Evolutionary conservation across 2,113 vertebrate species (phyloP), one percentile per base, ranked within the genome.

Genomic region (Myodes glareolus): DNA sequence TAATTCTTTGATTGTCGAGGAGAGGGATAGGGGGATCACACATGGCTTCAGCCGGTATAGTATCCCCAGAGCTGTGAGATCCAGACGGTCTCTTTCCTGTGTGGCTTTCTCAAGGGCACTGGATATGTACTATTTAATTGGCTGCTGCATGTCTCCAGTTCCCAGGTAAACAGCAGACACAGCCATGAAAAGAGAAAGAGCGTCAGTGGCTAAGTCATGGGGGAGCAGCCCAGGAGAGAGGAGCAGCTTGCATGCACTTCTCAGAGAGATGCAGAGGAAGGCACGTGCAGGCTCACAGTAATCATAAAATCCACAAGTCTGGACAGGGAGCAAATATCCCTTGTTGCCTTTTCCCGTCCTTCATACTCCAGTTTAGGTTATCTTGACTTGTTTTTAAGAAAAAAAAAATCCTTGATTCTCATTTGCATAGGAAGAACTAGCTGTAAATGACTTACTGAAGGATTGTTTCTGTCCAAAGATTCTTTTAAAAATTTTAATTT

Each of bases 61-160:
- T 81, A 84, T 97, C 94, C 95, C 95, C 95, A 98, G 95, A 96
- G 95, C 95, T 96, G 96, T 97, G 94, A 97, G 97, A 96, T 96
- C 90, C 96, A 98, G 97, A 97, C 97, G 96, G 96, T 89, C 95
- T 97, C 97, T 97, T 97, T 97, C 96, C 97, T 97, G 81, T 50
- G 68, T 84, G 95, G n/a, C 77, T 97, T 96, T 96, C 97, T 94
- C 95, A 97, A 95, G 96, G 97, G 94, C 95, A 94, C 81, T 84
- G 89, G 90, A 85, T 94, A 97, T 90, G 96, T 91, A 92, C 81
- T 97, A 84, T 97, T 93, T 97, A 96, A 94, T 96, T 95, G 97
- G 89, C 95, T 97, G 77, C 39, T 93, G 67, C 63, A 19, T 87
- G 93, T 94, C 86, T 95, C 95, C 91, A 42, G 95, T 84, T 94